Base-by-base conservation (phyloP, 2,113 vertebrate genomes). In the Passer montanus region DNA sequence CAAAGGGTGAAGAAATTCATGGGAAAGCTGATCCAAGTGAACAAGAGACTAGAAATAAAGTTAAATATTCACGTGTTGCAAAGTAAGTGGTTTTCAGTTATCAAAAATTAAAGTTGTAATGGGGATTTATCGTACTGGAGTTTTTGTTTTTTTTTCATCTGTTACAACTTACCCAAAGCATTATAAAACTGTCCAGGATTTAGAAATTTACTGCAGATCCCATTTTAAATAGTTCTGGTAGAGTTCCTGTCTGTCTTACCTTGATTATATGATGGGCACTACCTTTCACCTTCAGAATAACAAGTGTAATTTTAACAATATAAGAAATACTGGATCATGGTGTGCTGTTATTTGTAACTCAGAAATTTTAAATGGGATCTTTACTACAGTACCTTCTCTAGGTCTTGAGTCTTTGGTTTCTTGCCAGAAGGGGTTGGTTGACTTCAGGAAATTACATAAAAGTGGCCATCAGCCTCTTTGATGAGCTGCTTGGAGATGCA, bases 31-130 rank as follows among this genome's bases (percentile, higher is more conserved):
- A 96, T 11, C 88, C 94, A 2, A 95, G 96, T 30, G 97, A 98
- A 15, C 93, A 97, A 37, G 97, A 98, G 56, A 92, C 83, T 35
- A 95, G 72, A 47, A 96, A 98, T 30, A 99, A 98, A 53, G 99
- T 99, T 77, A 98, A 98, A 87, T 99, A 99, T 94, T 98, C 97
- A 2, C 98, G 98, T 84, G 96, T 73, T 50, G 98, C 98, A 33
- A 99, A 99, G 99, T 99, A 97, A 97, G 99, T 97, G 63, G 39
- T 70, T 74, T 84, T 83, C 23, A 13, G 11, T 86, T 83, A 63
- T 44, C 52, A 35, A 28, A 62, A 88, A n/a, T 6, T 10, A 28
- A 6, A 59, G 6, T 24, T 52, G 7, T 50, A 46, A 3, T 20
- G 5, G 41, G 13, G 9, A 16, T 84, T 70, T 84, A 47, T 22